phyloP scores from a whole-genome alignment of 2,888 invertebrate genomes.

The Antheraea yamamai region DNA sequence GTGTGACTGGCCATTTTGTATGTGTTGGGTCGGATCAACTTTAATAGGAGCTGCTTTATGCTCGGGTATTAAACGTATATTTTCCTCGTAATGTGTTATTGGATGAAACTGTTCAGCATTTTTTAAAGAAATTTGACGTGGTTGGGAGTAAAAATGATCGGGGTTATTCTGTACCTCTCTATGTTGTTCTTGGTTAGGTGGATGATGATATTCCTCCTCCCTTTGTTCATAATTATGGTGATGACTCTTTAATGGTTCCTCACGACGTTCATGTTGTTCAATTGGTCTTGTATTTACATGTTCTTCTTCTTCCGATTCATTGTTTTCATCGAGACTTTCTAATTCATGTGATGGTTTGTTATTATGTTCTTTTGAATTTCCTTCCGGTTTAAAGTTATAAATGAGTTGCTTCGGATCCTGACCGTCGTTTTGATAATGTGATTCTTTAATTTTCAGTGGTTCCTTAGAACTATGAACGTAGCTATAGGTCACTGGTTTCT shows the following conservation, averaged over 20 bases:
- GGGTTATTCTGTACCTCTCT: constrained; percentile 22
- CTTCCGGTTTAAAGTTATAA: constrained; percentile 53
- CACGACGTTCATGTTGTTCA: constrained; percentile 22
- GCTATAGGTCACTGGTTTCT: constrained; percentile 63
- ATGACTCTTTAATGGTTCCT: constrained; percentile 27
- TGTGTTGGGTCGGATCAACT: constrained; percentile 59
- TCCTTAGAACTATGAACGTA: constrained; percentile 51
- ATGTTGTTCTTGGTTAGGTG: constrained; percentile 23
- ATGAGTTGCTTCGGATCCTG: constrained; percentile 57
- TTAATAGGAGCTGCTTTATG: constrained; percentile 53
- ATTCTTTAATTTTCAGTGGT: constrained; percentile 53
- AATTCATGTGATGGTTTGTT: constrained; percentile 34
- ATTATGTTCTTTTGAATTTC: constrained; percentile 36
- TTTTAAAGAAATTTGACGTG: constrained; percentile 33
- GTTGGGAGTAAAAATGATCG: constrained; percentile 33
- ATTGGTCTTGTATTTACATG: background rate
- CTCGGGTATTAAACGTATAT: constrained; percentile 49
- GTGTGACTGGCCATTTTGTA: constrained; percentile 35
- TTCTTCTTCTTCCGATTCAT: constrained; percentile 35
- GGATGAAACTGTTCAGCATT: constrained; percentile 45
- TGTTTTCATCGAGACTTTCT: constrained; percentile 33
- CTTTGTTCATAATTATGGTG: constrained; percentile 35
- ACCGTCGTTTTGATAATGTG: constrained; percentile 49
- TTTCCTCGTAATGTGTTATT: constrained; percentile 60
- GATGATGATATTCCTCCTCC: constrained; percentile 30